These are phyloP conservation scores for Mormyrops attenuatus DNA, from an alignment of 2,797 vertebrate species.

Conservation along the genomic window DNA sequence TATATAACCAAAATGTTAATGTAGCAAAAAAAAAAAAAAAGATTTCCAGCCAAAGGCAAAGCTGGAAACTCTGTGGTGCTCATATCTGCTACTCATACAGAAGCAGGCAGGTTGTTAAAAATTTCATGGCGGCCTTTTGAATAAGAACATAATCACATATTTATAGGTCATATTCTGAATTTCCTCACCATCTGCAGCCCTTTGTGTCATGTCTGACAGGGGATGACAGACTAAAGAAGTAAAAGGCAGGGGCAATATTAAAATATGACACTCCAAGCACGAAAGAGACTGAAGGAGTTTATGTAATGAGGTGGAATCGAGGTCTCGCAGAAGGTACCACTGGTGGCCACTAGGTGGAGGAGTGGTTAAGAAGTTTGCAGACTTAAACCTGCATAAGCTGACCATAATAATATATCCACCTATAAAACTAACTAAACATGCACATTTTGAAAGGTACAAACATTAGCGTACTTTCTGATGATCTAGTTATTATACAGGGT, in stretches of 20 bases:
- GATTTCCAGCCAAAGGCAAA: background rate
- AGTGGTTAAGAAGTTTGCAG: background rate
- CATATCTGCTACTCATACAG: background rate
- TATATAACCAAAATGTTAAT: background rate
- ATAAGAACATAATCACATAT: constrained; percentile 1
- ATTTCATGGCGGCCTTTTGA: constrained; percentile 7
- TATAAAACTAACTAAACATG: background rate
- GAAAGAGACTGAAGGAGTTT: background rate
- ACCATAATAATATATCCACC: background rate
- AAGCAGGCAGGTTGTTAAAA: background rate
- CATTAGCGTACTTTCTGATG: background rate
- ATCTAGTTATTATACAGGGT: background rate
- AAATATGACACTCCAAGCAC: background rate
- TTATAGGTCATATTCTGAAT: constrained; percentile 13
- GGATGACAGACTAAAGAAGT: background rate
- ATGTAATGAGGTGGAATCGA: background rate
- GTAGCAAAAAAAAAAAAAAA: background rate
- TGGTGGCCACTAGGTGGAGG: background rate
- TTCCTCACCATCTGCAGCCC: background rate
- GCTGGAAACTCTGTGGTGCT: background rate
- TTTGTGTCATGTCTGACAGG: background rate
- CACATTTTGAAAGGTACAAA: background rate
- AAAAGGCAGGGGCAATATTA: background rate
- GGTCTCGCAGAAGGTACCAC: background rate
- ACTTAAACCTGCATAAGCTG: background rate